Percentiles rank a stretch among this genome's conserved stretches.
Conservation (phyloP, 2,113 vertebrate species). For the Mungos mungo region DNA sequence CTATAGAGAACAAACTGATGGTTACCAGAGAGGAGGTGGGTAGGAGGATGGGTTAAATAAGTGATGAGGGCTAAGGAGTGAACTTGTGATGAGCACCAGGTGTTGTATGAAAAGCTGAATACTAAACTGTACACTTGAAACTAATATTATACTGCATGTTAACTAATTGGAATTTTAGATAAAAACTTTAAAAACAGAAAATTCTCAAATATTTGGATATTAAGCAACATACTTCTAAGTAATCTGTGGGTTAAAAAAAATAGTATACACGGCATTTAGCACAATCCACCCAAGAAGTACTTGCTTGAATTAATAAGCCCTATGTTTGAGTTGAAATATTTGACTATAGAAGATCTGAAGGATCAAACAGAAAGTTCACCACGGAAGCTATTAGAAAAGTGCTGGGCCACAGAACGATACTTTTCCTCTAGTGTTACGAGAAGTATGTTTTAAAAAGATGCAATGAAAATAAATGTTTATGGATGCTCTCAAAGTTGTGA, state of each 20-base stretch:
- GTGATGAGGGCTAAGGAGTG: not conserved
- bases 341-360: slow-evolving; percentile 27
- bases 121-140: not conserved
- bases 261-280: not conserved
- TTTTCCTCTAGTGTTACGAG: not conserved
- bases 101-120: not conserved
- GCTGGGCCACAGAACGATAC: not conserved
- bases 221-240: not conserved
- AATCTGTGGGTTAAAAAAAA: not conserved
- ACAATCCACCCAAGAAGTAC: slow-evolving; percentile 41
- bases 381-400: slow-evolving; percentile 9
- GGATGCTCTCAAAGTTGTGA: not conserved
- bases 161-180: not conserved
- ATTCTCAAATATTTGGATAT: slow-evolving; percentile 9
- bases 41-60: not conserved
- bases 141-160: not conserved
- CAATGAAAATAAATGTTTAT: not conserved
- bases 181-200: not conserved
- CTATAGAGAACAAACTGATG: not conserved
- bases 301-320: not conserved
- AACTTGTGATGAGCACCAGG: not conserved
- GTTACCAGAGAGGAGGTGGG: not conserved
- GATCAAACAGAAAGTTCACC: not conserved
- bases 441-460: slow-evolving; percentile 29
- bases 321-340: slow-evolving; percentile 29